Base-by-base conservation (phyloP, 2,888 invertebrate genomes). In the Drosophila tanythrix region DNA sequence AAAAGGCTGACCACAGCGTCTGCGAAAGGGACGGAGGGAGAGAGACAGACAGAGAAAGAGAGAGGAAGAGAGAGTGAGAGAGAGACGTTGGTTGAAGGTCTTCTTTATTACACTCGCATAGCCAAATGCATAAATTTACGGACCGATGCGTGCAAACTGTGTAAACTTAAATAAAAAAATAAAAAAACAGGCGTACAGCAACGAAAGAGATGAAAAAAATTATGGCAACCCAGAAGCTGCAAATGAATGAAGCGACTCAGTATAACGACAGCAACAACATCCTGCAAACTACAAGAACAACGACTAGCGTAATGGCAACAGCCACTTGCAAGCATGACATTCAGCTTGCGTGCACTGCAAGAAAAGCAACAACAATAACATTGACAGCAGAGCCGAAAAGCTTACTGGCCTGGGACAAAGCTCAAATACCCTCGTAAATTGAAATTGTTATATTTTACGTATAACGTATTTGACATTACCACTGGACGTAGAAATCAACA, bases 121-220 rank as follows among this genome's bases (percentile, higher is more conserved):
- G 89, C 87, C 90, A 88, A 87, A 87, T 90, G 87, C 87, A 87
- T 90, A 87, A 87, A 87, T 87, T 87, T 90, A 90, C 90, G 87
- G 90, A 88, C 89, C 87, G 87, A 87, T 87, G 87, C 87, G 87
- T 87, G 90, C 90, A 83, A 88, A 90, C 86, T 88, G 90, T 87
- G 81, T 79, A 79, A 88, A 90, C 77, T 86, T 79, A 88, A 25
- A 25, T 15, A 46, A 21, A 46, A 84, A 67, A 21, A 21, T 21
- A 66, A 52, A 62, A 56, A n/a, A 25, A 33, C 29, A 25, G 6
- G 11, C 18, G 27, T 15, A 36, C 38, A 51, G 38, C 67, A 67
- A 56, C 56, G 67, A 63, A 62, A 76, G 70, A 75, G 76, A 74
- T 67, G 71, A 61, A 75, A 83, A 71, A 76, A 76, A 74, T 64